These are phyloP conservation scores for Megalops atlanticus DNA, from an alignment of 2,113 vertebrate genomes.

Conservation along the genomic window DNA sequence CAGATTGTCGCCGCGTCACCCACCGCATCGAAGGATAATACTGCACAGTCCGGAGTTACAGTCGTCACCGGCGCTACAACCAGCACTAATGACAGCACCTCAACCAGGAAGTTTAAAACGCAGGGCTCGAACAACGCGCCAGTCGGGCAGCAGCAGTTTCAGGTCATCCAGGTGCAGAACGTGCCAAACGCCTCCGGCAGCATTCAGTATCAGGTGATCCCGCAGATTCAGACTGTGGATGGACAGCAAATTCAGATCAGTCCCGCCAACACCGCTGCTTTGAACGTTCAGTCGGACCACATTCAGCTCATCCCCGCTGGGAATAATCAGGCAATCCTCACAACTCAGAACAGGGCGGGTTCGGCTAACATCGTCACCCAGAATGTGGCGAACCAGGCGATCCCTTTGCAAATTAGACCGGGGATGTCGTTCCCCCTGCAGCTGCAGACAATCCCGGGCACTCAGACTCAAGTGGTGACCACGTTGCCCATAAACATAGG, in stretches of 20 bases:
- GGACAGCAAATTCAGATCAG: slow-evolving; percentile 94
- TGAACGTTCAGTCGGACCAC: slow-evolving; percentile 80
- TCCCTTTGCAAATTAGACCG: slow-evolving; percentile 92
- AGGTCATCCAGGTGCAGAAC: slow-evolving; percentile 90
- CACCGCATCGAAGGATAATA: slow-evolving; percentile 85
- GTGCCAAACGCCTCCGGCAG: slow-evolving; percentile 85
- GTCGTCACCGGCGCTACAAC: slow-evolving; percentile 64
- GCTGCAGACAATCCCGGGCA: slow-evolving; percentile 89
- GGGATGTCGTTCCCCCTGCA: slow-evolving; percentile 94
- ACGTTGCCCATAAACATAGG: slow-evolving; percentile 96
- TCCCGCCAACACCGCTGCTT: slow-evolving; percentile 78
- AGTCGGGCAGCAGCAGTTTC: slow-evolving; percentile 79
- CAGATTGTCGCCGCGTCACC: slow-evolving; percentile 91
- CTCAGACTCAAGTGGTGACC: slow-evolving; percentile 91
- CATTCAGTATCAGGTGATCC: slow-evolving; percentile 97
- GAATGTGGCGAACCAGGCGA: slow-evolving; percentile 86
- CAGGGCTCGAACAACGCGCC: slow-evolving; percentile 62
- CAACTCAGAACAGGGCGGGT: slow-evolving; percentile 77
- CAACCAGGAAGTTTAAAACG: slow-evolving; percentile 82
- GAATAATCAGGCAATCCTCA: slow-evolving; percentile 89
- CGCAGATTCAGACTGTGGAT: slow-evolving; percentile 92
- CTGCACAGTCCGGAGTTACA: slow-evolving; percentile 82
- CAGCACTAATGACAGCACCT: slow-evolving; percentile 74
- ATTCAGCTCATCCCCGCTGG: slow-evolving; percentile 92
- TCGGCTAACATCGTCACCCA: slow-evolving; percentile 84